Percentiles rank a stretch among this genome's conserved stretches.
These are phyloP conservation scores for Parotia lawesii DNA, from an alignment of 2,113 vertebrate genomes.

Conservation along the genomic window DNA sequence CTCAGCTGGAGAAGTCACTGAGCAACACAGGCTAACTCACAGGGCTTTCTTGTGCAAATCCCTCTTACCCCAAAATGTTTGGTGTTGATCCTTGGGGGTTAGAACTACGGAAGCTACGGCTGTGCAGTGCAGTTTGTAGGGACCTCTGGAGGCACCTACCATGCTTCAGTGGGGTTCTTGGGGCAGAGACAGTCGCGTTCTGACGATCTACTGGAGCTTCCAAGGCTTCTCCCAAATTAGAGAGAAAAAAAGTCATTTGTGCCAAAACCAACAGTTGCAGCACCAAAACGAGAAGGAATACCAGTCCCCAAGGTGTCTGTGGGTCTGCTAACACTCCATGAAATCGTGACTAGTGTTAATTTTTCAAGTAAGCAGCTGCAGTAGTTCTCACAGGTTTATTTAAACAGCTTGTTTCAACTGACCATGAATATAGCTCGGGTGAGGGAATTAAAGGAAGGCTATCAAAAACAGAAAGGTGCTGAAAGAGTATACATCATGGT, in stretches of 20 bases:
- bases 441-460: background rate
- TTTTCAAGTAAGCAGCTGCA: background rate
- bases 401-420: background rate
- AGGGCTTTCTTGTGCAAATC: fast-evolving
- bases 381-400: background rate
- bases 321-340: background rate
- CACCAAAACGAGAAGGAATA: background rate
- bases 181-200: background rate
- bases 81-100: background rate
- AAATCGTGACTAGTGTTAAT: background rate
- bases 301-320: background rate
- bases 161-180: background rate
- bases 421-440: background rate
- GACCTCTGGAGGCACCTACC: background rate
- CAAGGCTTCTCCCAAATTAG: background rate
- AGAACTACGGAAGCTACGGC: background rate
- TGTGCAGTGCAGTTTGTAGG: background rate
- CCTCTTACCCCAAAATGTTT: fast-evolving
- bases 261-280: background rate
- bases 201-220: background rate
- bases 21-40: background rate
- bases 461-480: background rate
- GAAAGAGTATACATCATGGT: fast-evolving
- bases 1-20: background rate
- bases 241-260: background rate